These are phyloP conservation scores for Psilopsiagon aurifrons DNA, from an alignment of 2,113 vertebrate genomes.

Conservation along the genomic window DNA sequence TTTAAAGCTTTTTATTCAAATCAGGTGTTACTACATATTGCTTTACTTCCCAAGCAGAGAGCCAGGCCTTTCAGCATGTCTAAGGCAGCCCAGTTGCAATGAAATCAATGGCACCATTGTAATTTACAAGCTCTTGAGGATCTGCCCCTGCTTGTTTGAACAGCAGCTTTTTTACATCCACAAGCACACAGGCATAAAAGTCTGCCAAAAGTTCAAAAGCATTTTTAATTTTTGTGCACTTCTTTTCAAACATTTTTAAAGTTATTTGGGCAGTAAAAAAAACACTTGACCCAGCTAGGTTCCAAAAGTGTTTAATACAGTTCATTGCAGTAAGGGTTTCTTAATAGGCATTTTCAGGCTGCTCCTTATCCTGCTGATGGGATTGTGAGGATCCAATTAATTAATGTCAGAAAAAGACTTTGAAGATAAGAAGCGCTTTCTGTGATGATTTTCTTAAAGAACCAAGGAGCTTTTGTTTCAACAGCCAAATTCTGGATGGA, in stretches of 20 bases:
- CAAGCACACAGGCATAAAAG: background rate
- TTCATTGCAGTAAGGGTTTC: background rate
- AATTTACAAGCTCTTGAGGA: background rate
- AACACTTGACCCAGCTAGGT: background rate
- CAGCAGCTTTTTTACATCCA: conserved; percentile 4
- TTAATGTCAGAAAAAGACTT: conserved; percentile 57
- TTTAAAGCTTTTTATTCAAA: background rate
- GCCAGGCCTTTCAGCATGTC: background rate
- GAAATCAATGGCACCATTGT: conserved; percentile 42
- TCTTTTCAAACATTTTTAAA: conserved; percentile 14
- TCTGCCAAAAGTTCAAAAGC: background rate
- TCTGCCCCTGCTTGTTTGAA: background rate
- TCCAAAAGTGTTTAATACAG: background rate
- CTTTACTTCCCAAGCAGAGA: background rate
- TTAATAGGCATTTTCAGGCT: conserved; percentile 17
- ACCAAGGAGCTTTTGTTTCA: conserved; percentile 51
- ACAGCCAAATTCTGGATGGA: conserved; percentile 1
- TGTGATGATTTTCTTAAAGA: conserved; percentile 11
- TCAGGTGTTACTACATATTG: background rate
- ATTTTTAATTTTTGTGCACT: conserved; percentile 34
- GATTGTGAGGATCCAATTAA: conserved; percentile 34
- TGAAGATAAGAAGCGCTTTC: conserved; percentile 43
- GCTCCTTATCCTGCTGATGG: conserved; percentile 22
- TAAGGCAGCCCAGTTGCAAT: background rate
- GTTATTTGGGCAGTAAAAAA: background rate